phyloP scores from a whole-genome alignment of 23 tunicate species.

The Clavelina lepadiformis region DNA sequence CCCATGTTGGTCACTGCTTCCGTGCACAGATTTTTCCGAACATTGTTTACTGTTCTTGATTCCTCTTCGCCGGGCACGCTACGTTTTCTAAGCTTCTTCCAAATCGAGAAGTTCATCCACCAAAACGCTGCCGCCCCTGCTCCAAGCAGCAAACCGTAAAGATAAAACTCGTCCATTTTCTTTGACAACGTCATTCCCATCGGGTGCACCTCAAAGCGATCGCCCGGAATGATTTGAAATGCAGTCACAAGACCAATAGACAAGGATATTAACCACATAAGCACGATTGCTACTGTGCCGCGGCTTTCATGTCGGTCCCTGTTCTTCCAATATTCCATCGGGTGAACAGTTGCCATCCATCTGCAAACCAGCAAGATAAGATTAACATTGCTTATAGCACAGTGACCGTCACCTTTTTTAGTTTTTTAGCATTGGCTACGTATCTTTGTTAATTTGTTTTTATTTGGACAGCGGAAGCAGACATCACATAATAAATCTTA shows the following conservation, averaged over 20 bases:
- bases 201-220: conserved; percentile 19
- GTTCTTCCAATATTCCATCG: neutral
- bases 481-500: no score
- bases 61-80: no score
- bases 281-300: conserved; percentile 2
- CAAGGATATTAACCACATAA: conserved; percentile 6
- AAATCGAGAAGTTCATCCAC: conserved; percentile 8
- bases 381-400: neutral
- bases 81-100: no score
- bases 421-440: no score
- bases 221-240: conserved; percentile 8
- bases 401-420: no score
- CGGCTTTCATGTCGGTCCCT: neutral
- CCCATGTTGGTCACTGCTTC: conserved; percentile 6
- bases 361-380: neutral
- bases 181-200: conserved; percentile 35
- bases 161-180: conserved; percentile 9
- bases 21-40: neutral
- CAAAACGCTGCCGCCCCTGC: neutral
- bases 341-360: conserved; percentile 2
- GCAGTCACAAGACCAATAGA: conserved; percentile 3
- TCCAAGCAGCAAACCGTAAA: conserved; percentile 5
- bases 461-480: no score
- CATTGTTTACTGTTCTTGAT: no score
- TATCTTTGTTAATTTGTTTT: no score